Evolutionary conservation across 2,113 vertebrate genomes (phyloP).

Genomic region (Hiodon tergisus): DNA sequence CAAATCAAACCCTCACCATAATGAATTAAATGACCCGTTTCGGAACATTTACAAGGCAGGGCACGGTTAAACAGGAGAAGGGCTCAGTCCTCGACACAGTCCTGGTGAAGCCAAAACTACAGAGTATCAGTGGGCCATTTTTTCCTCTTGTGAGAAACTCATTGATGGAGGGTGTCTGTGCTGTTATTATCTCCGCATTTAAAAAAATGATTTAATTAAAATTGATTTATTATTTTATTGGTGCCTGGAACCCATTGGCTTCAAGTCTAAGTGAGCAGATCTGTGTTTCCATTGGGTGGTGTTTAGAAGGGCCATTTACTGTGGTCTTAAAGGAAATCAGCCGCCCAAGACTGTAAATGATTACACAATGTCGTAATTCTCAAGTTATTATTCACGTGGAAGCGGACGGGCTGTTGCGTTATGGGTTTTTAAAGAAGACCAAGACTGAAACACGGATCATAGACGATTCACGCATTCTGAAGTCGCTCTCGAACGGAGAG

Average conservation of each 20-base stretch:
- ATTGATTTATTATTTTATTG: neutral
- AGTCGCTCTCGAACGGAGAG: conserved; percentile 39
- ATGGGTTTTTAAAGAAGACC: conserved; percentile 20
- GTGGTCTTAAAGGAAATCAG: neutral
- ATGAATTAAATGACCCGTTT: no score
- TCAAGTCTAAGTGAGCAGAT: no score
- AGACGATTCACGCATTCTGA: conserved; percentile 40
- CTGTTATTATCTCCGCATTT: no score
- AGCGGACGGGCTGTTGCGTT: conserved; percentile 19
- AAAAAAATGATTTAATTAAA: neutral
- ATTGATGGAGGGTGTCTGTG: neutral
- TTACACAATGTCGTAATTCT: conserved; percentile 12
- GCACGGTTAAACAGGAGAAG: no score
- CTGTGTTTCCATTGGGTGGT: neutral
- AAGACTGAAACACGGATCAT: conserved; percentile 33
- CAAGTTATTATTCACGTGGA: conserved; percentile 8
- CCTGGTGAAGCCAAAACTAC: no score
- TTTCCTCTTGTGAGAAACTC: neutral
- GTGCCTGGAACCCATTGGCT: no score
- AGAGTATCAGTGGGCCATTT: neutral
- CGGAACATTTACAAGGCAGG: no score
- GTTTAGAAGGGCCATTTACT: neutral
- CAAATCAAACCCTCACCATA: no score
- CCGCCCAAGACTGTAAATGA: conserved; percentile 7
- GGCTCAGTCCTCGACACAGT: no score